phyloP scores from a whole-genome alignment of 1,140 invertebrate species.

The Oedothorax gibbosus region DNA sequence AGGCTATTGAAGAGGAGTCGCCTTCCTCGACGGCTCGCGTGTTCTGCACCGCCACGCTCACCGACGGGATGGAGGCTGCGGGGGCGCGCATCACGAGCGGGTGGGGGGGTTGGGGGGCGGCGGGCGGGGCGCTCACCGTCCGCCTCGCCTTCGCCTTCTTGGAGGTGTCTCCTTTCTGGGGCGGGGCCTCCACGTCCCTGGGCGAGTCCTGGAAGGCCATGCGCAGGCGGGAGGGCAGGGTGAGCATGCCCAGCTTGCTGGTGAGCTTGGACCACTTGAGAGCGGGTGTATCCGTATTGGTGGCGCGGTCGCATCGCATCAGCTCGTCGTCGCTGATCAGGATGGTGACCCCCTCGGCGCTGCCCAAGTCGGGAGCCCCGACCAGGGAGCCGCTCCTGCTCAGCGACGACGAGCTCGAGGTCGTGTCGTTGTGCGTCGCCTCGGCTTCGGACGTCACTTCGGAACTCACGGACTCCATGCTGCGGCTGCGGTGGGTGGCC shows the following conservation, averaged over 20 bases:
- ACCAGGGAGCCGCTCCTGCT: constrained; percentile 30
- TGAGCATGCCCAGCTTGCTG: constrained; percentile 39
- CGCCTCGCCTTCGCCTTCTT: constrained; percentile 56
- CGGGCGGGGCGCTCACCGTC: constrained; percentile 58
- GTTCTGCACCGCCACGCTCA: constrained; percentile 53
- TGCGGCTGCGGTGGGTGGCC: constrained; percentile 61
- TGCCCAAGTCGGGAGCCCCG: background rate
- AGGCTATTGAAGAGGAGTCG: constrained; percentile 31
- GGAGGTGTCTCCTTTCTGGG: background rate
- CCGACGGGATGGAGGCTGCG: constrained; percentile 53
- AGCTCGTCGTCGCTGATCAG: constrained; percentile 51
- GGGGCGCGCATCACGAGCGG: constrained; percentile 20
- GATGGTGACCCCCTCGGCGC: constrained; percentile 23
- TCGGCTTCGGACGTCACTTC: constrained; percentile 59
- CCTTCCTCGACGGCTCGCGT: constrained; percentile 21
- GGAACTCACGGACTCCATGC: constrained; percentile 62
- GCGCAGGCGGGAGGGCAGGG: constrained; percentile 39
- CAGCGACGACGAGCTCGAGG: constrained; percentile 41
- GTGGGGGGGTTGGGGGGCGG: constrained; percentile 32
- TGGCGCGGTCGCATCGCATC: constrained; percentile 52
- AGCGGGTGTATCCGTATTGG: constrained; percentile 61
- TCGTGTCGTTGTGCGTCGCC: constrained; percentile 52
- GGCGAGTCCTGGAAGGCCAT: constrained; percentile 51
- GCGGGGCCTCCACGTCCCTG: constrained; percentile 15
- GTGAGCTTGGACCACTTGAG: constrained; percentile 57